phyloP scores from a whole-genome alignment of 2,888 invertebrate species.

The Cerastoderma edule region DNA sequence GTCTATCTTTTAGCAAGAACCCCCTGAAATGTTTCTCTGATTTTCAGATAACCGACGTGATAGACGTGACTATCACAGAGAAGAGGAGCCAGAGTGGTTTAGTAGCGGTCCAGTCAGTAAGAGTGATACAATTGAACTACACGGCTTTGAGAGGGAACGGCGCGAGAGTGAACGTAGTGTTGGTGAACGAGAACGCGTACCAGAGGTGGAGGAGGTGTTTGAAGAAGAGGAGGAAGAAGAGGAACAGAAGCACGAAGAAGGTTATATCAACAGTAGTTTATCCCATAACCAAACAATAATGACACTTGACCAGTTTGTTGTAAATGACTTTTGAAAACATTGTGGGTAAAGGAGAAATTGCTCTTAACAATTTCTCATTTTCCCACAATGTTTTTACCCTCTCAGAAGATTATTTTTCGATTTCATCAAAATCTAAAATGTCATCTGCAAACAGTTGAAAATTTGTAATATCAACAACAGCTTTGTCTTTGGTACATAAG shows the following conservation, averaged over 20 bases:
- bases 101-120: slow-evolving; percentile 94
- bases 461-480: too few species aligned
- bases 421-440: too few species aligned
- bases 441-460: too few species aligned
- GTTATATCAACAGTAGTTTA: too few species aligned
- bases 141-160: slow-evolving; percentile 90
- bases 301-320: too few species aligned
- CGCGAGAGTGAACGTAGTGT: slow-evolving; percentile 39
- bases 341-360: too few species aligned
- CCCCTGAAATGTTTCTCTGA: neutral
- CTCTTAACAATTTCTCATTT: too few species aligned
- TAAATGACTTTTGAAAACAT: too few species aligned
- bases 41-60: slow-evolving; percentile 10
- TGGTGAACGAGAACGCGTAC: slow-evolving; percentile 16
- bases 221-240: slow-evolving; percentile 50
- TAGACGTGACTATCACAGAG: slow-evolving; percentile 70
- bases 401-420: too few species aligned
- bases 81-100: slow-evolving; percentile 95
- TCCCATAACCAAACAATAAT: too few species aligned
- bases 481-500: too few species aligned
- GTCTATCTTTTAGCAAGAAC: neutral
- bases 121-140: slow-evolving; percentile 95
- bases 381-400: too few species aligned
- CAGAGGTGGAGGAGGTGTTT: slow-evolving; percentile 11
- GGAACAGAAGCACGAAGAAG: slow-evolving; percentile 41